Conservation (phyloP, 2,113 vertebrate genomes). For the Siniperca chuatsi region DNA sequence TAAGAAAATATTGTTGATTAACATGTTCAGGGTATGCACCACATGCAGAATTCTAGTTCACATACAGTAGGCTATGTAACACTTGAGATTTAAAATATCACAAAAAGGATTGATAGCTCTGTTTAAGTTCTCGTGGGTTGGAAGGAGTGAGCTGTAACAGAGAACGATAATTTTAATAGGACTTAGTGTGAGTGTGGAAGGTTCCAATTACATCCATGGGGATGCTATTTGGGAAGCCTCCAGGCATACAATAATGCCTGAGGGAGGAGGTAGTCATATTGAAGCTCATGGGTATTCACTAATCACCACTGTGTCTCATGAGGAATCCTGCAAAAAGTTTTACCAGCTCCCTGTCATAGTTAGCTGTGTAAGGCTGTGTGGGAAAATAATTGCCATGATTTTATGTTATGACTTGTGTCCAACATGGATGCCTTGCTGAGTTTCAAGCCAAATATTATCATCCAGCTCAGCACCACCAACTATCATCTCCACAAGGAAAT, state of each 20-base stretch:
- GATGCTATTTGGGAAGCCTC: slow-evolving; percentile 65
- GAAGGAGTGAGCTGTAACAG: slow-evolving; percentile 18
- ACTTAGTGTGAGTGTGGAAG: slow-evolving; percentile 35
- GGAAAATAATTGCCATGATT: slow-evolving; percentile 61
- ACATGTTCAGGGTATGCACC: neutral
- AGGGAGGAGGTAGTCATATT: slow-evolving; percentile 59
- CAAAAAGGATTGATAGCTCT: slow-evolving; percentile 17
- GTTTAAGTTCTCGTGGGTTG: slow-evolving; percentile 26
- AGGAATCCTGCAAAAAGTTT: slow-evolving; percentile 60
- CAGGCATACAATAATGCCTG: slow-evolving; percentile 60
- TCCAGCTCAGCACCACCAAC: slow-evolving; percentile 2
- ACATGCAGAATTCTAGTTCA: slow-evolving; percentile 12
- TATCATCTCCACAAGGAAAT: slow-evolving; percentile 38
- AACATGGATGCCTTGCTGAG: slow-evolving; percentile 31
- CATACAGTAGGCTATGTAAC: neutral
- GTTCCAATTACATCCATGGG: slow-evolving; percentile 65
- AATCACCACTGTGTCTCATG: slow-evolving; percentile 61
- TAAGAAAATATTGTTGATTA: neutral
- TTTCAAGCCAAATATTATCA: slow-evolving; percentile 40
- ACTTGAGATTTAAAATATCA: neutral
- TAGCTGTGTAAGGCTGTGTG: slow-evolving; percentile 27
- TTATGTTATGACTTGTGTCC: slow-evolving; percentile 35
- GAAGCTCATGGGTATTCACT: slow-evolving; percentile 66
- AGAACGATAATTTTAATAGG: slow-evolving; percentile 34
- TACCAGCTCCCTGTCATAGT: slow-evolving; percentile 44